phyloP scores from a whole-genome alignment of 1,140 invertebrate species.

The Ruditapes philippinarum region DNA sequence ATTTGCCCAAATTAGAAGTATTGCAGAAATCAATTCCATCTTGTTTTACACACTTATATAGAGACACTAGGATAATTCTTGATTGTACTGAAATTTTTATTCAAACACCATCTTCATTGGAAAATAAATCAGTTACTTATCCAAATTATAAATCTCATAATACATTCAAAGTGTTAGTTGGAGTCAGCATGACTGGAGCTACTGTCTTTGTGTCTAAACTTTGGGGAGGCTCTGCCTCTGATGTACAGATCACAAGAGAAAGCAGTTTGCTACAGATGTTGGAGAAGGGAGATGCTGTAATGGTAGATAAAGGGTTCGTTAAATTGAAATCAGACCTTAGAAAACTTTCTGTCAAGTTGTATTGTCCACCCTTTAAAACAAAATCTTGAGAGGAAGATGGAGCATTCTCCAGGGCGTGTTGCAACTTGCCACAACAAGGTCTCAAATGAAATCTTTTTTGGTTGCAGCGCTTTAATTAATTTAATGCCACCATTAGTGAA shows the following conservation, averaged over 20 bases:
- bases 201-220: no score
- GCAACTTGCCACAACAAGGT: slow-evolving; percentile 31
- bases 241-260: no score
- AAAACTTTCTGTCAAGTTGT: slow-evolving; percentile 54
- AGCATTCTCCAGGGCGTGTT: slow-evolving; percentile 48
- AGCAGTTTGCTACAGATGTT: no score
- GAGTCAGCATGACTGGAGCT: no score
- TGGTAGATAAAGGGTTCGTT: slow-evolving; percentile 66
- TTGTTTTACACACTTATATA: no score
- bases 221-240: no score
- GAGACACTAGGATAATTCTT: no score
- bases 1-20: no score
- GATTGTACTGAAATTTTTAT: slow-evolving; percentile 69
- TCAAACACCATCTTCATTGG: slow-evolving; percentile 65
- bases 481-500: slow-evolving; percentile 60
- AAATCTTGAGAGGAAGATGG: slow-evolving; percentile 46
- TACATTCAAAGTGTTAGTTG: no score
- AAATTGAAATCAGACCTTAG: slow-evolving; percentile 39
- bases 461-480: no score
- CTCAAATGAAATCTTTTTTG: slow-evolving; percentile 52
- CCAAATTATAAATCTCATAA: slow-evolving; percentile 66
- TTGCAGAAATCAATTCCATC: no score
- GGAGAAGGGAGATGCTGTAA: no score
- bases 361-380: slow-evolving; percentile 62
- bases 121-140: slow-evolving; percentile 51